phyloP scores from a whole-genome alignment of 2,888 invertebrate species.

The Pristionchus japonicus region DNA sequence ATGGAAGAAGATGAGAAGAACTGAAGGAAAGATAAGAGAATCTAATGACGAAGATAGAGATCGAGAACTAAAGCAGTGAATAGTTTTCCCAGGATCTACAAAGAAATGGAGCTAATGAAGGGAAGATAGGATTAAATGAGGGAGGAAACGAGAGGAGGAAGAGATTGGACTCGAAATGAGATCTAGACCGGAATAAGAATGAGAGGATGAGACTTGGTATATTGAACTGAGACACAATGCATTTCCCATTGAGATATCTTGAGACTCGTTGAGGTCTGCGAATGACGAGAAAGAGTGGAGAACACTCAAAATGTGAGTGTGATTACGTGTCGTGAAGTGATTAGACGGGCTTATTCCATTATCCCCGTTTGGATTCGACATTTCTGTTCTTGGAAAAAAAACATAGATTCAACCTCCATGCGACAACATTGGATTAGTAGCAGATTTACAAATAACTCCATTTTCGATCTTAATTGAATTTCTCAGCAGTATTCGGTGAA shows the following conservation, averaged over 20 bases:
- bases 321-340: not conserved
- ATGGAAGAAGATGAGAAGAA: not conserved
- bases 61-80: not conserved
- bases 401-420: not conserved
- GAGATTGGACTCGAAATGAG: not conserved
- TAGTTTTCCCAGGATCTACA: not conserved
- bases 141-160: not conserved
- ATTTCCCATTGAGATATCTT: not conserved
- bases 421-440: too few species aligned
- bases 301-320: not conserved
- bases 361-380: not conserved
- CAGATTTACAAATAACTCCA: too few species aligned
- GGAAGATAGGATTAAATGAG: not conserved
- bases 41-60: not conserved
- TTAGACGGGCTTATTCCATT: not conserved
- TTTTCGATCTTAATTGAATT: too few species aligned
- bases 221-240: not conserved
- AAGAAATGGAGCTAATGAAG: not conserved
- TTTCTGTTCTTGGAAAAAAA: not conserved
- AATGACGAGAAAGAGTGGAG: not conserved
- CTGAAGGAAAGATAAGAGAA: not conserved
- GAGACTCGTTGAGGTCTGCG: not conserved
- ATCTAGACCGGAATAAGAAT: not conserved
- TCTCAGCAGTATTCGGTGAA: too few species aligned
- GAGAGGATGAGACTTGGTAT: not conserved